These are phyloP conservation scores for Acleris sparsana DNA, from an alignment of 2,888 invertebrate genomes.

Conservation along the genomic window DNA sequence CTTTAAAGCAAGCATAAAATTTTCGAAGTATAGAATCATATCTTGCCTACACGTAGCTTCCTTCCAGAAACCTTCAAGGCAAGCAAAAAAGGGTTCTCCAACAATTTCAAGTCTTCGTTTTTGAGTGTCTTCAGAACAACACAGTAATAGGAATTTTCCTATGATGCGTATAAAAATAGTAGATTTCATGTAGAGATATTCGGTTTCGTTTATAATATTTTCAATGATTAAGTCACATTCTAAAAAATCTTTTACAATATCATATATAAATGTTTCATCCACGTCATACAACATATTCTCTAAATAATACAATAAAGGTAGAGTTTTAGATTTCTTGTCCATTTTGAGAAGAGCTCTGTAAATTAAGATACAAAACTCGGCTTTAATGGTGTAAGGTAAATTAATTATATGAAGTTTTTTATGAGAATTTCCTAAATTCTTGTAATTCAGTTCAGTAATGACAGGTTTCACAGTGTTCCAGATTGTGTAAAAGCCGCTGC, in stretches of 20 bases:
- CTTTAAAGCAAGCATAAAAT: slow-evolving; percentile 12
- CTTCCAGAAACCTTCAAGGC: slow-evolving; percentile 5
- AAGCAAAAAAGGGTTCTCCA: slow-evolving; percentile 12
- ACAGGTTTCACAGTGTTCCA: slow-evolving; percentile 20
- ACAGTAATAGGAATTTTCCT: slow-evolving; percentile 19
- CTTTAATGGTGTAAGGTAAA: slow-evolving; percentile 8
- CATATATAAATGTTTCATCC: slow-evolving; percentile 10
- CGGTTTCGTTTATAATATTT: neutral
- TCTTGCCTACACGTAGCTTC: neutral
- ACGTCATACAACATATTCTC: slow-evolving; percentile 21
- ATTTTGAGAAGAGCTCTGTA: slow-evolving; percentile 8
- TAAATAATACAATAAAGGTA: neutral
- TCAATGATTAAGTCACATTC: neutral
- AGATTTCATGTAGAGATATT: neutral
- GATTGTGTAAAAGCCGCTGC: neutral
- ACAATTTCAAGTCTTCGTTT: neutral
- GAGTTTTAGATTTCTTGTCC: neutral
- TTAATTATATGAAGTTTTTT: neutral
- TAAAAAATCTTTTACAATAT: neutral
- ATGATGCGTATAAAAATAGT: neutral
- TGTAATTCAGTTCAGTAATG: slow-evolving; percentile 8
- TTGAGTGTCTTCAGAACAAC: slow-evolving; percentile 13
- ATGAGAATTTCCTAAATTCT: neutral
- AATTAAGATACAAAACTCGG: slow-evolving; percentile 9
- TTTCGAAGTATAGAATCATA: neutral